Conservation (phyloP, 2,113 vertebrate genomes). For the Phalacrocorax aristotelis region DNA sequence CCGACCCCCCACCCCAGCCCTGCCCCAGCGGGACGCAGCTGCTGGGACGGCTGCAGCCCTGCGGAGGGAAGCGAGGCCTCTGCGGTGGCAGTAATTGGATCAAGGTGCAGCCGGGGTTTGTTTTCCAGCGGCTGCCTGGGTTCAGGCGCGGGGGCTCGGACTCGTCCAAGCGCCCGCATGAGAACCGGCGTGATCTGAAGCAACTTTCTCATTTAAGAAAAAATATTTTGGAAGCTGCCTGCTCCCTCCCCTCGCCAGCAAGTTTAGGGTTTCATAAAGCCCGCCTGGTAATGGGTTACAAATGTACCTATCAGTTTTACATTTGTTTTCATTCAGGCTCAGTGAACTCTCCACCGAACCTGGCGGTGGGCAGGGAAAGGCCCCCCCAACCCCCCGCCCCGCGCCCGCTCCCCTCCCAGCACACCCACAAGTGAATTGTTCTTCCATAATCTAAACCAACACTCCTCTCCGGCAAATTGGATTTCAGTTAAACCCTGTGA, state of each 20-base stretch:
- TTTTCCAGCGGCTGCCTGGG: not conserved
- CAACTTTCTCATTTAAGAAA: slow-evolving; percentile 26
- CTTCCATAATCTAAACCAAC: slow-evolving; percentile 68
- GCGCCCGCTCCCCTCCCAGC: not conserved
- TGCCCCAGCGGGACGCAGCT: fast-evolving
- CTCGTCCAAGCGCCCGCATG: not conserved
- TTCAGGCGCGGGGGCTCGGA: not conserved
- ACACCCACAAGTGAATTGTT: slow-evolving; percentile 39
- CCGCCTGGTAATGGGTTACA: slow-evolving; percentile 63
- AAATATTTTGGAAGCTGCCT: slow-evolving; percentile 43
- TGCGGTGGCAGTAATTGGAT: not conserved
- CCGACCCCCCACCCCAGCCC: fast-evolving
- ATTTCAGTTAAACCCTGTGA: slow-evolving; percentile 38
- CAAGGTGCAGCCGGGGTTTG: not conserved
- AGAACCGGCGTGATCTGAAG: not conserved
- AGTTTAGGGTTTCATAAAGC: slow-evolving; percentile 65
- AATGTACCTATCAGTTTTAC: slow-evolving; percentile 66
- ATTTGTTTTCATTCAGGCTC: slow-evolving; percentile 67
- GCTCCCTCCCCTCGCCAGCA: slow-evolving; percentile 12
- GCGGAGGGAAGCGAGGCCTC: not conserved
- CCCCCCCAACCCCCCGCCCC: not conserved
- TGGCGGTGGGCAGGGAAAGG: not conserved
- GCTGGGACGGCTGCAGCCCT: not conserved
- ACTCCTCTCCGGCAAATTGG: slow-evolving; percentile 47
- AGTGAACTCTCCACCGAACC: slow-evolving; percentile 11